Evolutionary conservation across 2,797 vertebrate species (phyloP), one percentile per base, ranked within the genome.

Genomic region (Poeciliopsis infans): DNA sequence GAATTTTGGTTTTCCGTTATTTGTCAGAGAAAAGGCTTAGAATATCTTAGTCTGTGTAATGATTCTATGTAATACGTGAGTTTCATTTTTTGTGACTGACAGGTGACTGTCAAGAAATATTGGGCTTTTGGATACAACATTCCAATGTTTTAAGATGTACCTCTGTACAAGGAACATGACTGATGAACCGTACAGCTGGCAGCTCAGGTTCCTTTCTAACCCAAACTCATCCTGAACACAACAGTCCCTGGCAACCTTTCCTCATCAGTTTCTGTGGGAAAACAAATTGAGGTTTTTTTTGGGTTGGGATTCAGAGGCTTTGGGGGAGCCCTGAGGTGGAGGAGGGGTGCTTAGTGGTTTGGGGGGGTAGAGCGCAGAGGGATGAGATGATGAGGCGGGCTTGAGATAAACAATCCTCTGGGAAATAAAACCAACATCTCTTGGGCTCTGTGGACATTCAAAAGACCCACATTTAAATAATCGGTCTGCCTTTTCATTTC

Each of bases 261-360:
- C 75, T 89, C 91, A 92, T 93, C 89, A 89, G 90, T 94, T 89
- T 92, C 81, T 61, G 75, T 82, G 61, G 84, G 66, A 81, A 89
- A 88, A 94, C 91, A 92, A 93, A 93, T 88, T 90, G 87, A 43
- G 88, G 86, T 90, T 89, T 53, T 31, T 31, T 91, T 71, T 76
- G 77, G 87, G 77, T 55, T 78, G 80, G 75, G 85, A 86, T 85
- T 86, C 76, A 66, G 83, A 82, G 83, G 76, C 80, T 92, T 87
- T 61, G 75, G 77, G 85, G 74, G 79, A 80, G 72, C 11, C 20
- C 72, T 83, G 85, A 88, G 85, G 79, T 89, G 76, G 79, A 83
- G 66, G 80, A 75, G 79, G 78, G 77, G 81, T 57, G 70, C 76
- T 92, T 86, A 84, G 84, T 28, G 88, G 85, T 28, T n/a, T 59